Conservation (phyloP, 2,888 invertebrate genomes). For the Drosophila stalkeri region DNA sequence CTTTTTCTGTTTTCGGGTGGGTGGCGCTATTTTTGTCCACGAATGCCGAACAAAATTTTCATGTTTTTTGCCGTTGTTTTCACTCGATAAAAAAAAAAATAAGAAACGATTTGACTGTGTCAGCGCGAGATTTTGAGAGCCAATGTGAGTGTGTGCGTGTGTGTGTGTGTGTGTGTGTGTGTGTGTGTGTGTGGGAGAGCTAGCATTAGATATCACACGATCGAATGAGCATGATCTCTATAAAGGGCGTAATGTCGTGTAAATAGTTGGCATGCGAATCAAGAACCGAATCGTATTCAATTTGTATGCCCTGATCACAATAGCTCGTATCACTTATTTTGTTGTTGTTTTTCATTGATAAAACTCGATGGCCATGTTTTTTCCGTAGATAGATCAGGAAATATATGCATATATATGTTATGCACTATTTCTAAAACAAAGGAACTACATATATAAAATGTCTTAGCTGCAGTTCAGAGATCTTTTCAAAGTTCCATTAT, state of each 20-base stretch:
- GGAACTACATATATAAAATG: slow-evolving; percentile 5
- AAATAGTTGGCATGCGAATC: slow-evolving; percentile 20
- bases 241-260: slow-evolving; percentile 43
- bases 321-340: slow-evolving; percentile 4
- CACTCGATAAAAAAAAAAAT: slow-evolving; percentile 51
- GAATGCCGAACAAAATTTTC: slow-evolving; percentile 58
- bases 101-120: slow-evolving; percentile 6
- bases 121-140: slow-evolving; percentile 1
- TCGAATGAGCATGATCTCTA: slow-evolving; percentile 26
- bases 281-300: slow-evolving; percentile 12
- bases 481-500: slow-evolving; percentile 23
- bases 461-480: slow-evolving; percentile 4
- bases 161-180: background rate
- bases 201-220: slow-evolving; percentile 48
- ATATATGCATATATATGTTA: slow-evolving; percentile 17
- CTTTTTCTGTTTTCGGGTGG: slow-evolving; percentile 53
- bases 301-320: slow-evolving; percentile 5
- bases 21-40: slow-evolving; percentile 74
- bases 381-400: slow-evolving; percentile 20
- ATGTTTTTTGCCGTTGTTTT: slow-evolving; percentile 73
- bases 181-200: slow-evolving; percentile 15
- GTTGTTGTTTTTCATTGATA: slow-evolving; percentile 66
- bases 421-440: slow-evolving; percentile 9
- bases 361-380: slow-evolving; percentile 61
- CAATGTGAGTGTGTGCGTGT: background rate